Evolutionary conservation across 2,888 invertebrate genomes (phyloP), one percentile per base, ranked within the genome.

Genomic region (Ectemnius continuus): DNA sequence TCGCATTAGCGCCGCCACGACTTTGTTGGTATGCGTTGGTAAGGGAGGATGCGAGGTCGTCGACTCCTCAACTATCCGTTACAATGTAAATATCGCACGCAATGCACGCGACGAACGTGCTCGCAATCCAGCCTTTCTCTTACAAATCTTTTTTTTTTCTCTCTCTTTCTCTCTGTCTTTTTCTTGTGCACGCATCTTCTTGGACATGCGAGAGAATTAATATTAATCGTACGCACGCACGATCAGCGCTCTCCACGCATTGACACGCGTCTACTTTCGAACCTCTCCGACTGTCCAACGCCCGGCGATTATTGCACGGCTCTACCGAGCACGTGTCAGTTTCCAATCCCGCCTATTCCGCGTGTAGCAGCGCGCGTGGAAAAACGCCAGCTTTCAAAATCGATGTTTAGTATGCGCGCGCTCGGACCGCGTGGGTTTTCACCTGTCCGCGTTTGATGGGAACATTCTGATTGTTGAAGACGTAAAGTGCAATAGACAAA

Each of bases 41-140:
- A 75, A 78, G 74, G 78, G 80, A 80, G 78, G 78, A 80, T 73
- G 72, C 74, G 84, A 79, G 88, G 86, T 87, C 87, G 80, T 84
- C 81, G 87, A 85, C 87, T 83, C 78, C 62, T 61, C 48, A 63
- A 66, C 73, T 78, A 76, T 79, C 83, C 84, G 85, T 86, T 84
- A 83, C 80, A 75, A 80, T 73, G 76, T 76, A 80, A 79, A 80
- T 77, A 77, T 78, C 75, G 75, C 70, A 69, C 79, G 75, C 79
- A 73, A 73, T 59, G 68, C 75, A 73, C 67, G 66, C 82, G 69
- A 69, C 46, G 23, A 67, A 81, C 73, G 69, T 69, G 77, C 67
- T 69, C 76, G 56, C 68, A 75, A 36, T 36, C 36, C 8, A 36
- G 8, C 36, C 36, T 36, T 36, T 36, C 36, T 36, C 36, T 11